These are phyloP conservation scores for Calameuta filiformis DNA, from an alignment of 2,888 invertebrate genomes.

Conservation along the genomic window DNA sequence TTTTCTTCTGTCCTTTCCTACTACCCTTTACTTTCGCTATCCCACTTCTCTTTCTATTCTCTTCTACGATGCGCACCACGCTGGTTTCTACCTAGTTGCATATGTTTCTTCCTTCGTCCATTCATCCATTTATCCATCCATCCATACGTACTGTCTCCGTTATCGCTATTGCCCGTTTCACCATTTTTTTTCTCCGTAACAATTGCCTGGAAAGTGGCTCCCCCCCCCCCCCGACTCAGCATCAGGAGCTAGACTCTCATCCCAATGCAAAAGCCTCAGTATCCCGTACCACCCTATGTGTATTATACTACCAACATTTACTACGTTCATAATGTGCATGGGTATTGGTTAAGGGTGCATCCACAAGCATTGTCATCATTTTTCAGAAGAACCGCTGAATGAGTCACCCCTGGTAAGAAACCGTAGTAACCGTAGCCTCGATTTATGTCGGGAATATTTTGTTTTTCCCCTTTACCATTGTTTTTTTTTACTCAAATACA, in stretches of 20 bases:
- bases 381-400: neutral
- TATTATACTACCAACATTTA: neutral
- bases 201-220: constrained; percentile 51
- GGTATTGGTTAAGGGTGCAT: neutral
- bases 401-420: neutral
- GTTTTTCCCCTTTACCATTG: neutral
- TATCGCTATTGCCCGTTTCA: constrained; percentile 45
- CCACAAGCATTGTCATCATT: neutral
- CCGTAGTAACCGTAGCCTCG: neutral
- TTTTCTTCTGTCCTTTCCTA: neutral
- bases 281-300: neutral
- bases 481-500: neutral
- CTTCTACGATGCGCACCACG: constrained; percentile 5
- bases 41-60: constrained; percentile 9
- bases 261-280: neutral
- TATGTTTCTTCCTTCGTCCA: constrained; percentile 21
- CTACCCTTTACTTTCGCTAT: neutral
- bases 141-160: constrained; percentile 34
- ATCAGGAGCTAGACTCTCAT: neutral
- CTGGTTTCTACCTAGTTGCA: constrained; percentile 8
- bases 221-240: neutral
- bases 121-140: constrained; percentile 24
- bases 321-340: neutral
- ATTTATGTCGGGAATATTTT: neutral
- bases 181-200: constrained; percentile 42